Percentiles rank a stretch among this genome's conserved stretches.
phyloP scores from a whole-genome alignment of 2,888 invertebrate species.

The Heterodera filipjevi region DNA sequence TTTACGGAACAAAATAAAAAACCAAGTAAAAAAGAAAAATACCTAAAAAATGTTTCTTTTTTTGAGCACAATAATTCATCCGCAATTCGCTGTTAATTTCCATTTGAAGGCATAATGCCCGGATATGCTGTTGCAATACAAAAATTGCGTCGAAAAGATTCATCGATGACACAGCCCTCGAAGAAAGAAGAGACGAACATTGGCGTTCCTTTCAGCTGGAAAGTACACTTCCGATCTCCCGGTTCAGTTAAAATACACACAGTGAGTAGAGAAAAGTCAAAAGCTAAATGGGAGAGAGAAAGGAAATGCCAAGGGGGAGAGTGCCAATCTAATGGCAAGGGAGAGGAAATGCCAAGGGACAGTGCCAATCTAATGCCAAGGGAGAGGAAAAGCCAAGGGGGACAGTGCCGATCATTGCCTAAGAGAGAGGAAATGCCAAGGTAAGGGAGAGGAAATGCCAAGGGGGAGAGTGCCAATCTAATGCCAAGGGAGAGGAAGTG shows the following conservation, averaged over 20 bases:
- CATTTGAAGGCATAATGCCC: constrained; percentile 15
- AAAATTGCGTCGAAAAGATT: constrained; percentile 10
- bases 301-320: neutral
- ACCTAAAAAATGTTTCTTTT: no score
- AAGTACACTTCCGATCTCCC: constrained; percentile 54
- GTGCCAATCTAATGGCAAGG: constrained; percentile 14
- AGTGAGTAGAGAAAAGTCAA: constrained; percentile 62
- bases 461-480: constrained; percentile 9
- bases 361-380: constrained; percentile 19
- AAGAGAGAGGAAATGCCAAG: neutral
- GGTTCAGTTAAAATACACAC: constrained; percentile 57
- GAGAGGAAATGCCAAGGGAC: neutral
- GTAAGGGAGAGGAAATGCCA: no score
- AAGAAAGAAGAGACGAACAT: constrained; percentile 56
- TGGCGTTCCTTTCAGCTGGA: constrained; percentile 40
- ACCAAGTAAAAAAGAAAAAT: no score
- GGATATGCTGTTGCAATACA: constrained; percentile 59
- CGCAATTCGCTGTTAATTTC: neutral
- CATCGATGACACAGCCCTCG: constrained; percentile 54
- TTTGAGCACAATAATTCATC: neutral
- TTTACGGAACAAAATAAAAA: no score
- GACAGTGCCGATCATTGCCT: constrained; percentile 12
- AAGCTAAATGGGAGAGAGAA: no score
- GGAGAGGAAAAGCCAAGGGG: neutral
- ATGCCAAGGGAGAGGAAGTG: neutral